These are phyloP conservation scores for Drosophila yakuba DNA, from an alignment of 1,140 invertebrate species.

Conservation along the genomic window DNA sequence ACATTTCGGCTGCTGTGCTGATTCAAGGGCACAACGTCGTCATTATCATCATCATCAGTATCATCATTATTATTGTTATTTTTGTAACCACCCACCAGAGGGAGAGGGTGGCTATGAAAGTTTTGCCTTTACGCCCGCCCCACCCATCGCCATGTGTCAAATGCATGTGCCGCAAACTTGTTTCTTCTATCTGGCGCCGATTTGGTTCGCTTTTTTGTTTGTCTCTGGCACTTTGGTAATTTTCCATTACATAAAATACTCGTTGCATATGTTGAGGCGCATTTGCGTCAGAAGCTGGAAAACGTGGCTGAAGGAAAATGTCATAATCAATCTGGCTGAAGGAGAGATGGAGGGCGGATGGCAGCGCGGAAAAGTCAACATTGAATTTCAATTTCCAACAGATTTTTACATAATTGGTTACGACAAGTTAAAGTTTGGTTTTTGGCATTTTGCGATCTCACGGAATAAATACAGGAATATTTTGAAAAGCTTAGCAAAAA, in stretches of 20 bases:
- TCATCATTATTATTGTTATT: conserved; percentile 33
- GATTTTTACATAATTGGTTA: conserved; percentile 50
- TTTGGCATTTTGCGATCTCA: conserved; percentile 10
- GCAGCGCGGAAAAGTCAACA: neutral
- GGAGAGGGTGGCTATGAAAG: conserved; percentile 36
- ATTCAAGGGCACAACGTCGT: conserved; percentile 41
- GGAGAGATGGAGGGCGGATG: neutral
- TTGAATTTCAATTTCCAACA: conserved; percentile 39
- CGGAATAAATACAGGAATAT: neutral
- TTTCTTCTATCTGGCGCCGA: conserved; percentile 48
- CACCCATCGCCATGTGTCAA: conserved; percentile 63
- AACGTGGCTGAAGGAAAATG: conserved; percentile 6
- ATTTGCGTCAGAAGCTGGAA: conserved; percentile 55
- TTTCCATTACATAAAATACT: conserved; percentile 68
- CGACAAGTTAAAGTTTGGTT: conserved; percentile 27
- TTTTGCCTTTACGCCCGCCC: conserved; percentile 22
- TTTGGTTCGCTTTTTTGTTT: conserved; percentile 35
- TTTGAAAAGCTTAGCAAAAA: conserved; percentile 16
- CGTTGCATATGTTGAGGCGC: conserved; percentile 49
- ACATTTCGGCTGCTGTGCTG: conserved; percentile 18
- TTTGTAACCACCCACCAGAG: conserved; percentile 27
- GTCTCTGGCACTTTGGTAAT: conserved; percentile 37
- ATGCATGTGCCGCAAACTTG: conserved; percentile 61
- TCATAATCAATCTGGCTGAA: conserved; percentile 37
- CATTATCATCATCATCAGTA: conserved; percentile 23